Conservation (phyloP, 37 sponge, comb jelly and placozoan genomes). For the Crambe crambe region DNA sequence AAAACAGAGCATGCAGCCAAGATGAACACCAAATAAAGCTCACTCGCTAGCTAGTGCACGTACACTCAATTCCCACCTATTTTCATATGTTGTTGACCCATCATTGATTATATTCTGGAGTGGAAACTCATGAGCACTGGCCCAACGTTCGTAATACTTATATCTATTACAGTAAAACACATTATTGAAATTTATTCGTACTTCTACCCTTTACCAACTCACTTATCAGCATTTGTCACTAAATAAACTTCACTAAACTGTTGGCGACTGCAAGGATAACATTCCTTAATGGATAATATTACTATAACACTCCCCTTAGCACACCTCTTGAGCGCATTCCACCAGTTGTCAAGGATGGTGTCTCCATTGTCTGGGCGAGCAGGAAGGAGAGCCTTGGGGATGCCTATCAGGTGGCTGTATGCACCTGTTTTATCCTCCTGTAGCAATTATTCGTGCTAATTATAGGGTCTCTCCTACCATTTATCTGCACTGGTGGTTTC, state of each 20-base stretch:
- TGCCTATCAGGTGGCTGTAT: slow-evolving; percentile 61
- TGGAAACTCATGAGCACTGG: slow-evolving; percentile 81
- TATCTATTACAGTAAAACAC: slow-evolving; percentile 34
- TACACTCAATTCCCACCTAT: slow-evolving; percentile 59
- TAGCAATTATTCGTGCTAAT: no score
- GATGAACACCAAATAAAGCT: no score
- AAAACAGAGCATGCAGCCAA: neutral
- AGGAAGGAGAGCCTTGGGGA: slow-evolving; percentile 90
- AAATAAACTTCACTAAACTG: slow-evolving; percentile 81
- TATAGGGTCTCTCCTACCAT: neutral
- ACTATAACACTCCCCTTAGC: neutral
- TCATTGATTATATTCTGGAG: slow-evolving; percentile 86
- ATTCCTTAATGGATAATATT: neutral
- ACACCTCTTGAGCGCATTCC: slow-evolving; percentile 79
- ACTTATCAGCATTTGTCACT: slow-evolving; percentile 93
- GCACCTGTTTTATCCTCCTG: slow-evolving; percentile 67
- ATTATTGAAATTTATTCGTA: neutral
- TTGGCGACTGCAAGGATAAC: slow-evolving; percentile 67
- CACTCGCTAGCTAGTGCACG: no score
- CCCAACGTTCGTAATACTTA: slow-evolving; percentile 90
- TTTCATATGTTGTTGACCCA: slow-evolving; percentile 76
- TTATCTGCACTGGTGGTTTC: no score
- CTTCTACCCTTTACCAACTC: neutral
- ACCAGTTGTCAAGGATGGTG: slow-evolving; percentile 86
- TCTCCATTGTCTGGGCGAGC: slow-evolving; percentile 52